phyloP scores from a whole-genome alignment of 2,888 invertebrate species.

The Oscheius myriophilus region DNA sequence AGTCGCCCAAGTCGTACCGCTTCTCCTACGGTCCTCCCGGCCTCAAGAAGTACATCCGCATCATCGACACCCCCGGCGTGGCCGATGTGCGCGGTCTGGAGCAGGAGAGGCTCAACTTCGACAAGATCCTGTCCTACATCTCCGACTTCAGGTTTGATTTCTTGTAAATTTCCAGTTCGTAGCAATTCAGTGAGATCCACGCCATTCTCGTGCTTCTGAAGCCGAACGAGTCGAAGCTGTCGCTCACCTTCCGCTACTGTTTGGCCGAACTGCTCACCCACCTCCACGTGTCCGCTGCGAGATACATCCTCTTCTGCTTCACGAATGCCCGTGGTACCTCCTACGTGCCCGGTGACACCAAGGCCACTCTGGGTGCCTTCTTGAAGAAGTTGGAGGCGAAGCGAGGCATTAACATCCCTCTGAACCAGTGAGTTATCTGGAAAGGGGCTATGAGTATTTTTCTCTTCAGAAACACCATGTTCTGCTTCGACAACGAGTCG shows the following conservation, averaged over 20 bases:
- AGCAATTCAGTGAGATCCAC: constrained; percentile 6
- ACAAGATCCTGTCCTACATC: constrained; percentile 10
- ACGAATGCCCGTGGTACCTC: constrained; percentile 42
- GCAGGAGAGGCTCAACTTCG: constrained; percentile 13
- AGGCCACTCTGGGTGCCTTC: constrained; percentile 7
- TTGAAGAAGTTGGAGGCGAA: constrained; percentile 8
- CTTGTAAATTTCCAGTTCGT: neutral
- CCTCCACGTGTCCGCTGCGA: constrained; percentile 47
- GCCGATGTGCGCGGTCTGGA: constrained; percentile 12
- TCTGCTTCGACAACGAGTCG: constrained; percentile 46
- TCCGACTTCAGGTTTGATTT: neutral
- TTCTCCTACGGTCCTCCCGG: neutral
- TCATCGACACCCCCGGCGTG: constrained; percentile 29
- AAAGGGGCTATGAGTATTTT: neutral
- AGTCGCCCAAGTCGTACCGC: constrained; percentile 1
- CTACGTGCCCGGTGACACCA: constrained; percentile 33
- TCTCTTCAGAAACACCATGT: constrained; percentile 25
- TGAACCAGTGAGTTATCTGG: constrained; percentile 5
- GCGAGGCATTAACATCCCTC: constrained; percentile 13
- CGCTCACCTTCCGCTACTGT: constrained; percentile 49
- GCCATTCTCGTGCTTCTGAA: constrained; percentile 35
- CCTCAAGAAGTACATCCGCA: neutral
- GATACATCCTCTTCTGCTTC: constrained; percentile 60
- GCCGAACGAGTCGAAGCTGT: constrained; percentile 43
- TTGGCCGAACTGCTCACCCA: constrained; percentile 53